phyloP scores from a whole-genome alignment of 2,113 vertebrate species.

The Poeciliopsis turrubarensis region DNA sequence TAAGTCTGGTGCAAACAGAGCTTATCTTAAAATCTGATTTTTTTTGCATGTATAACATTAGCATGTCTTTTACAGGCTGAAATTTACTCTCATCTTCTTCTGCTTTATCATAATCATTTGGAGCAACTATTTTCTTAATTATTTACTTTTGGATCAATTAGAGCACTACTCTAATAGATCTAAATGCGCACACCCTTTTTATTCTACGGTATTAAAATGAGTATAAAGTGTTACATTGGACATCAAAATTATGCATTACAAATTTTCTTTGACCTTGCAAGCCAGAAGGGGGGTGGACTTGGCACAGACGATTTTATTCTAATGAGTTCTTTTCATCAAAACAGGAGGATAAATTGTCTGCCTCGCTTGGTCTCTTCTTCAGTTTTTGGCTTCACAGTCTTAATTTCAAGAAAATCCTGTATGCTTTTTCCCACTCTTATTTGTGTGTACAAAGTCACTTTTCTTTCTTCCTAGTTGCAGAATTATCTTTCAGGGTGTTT shows the following conservation, averaged over 20 bases:
- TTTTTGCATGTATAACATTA: background rate
- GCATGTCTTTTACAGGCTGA: background rate
- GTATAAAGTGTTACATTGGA: slow-evolving; percentile 8
- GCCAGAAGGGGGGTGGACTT: background rate
- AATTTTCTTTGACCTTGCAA: slow-evolving; percentile 12
- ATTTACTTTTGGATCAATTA: background rate
- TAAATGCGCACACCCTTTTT: slow-evolving; percentile 14
- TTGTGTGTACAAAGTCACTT: slow-evolving; percentile 7
- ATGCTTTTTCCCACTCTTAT: slow-evolving; percentile 26
- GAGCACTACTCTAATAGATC: background rate
- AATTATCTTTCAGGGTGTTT: slow-evolving; percentile 23
- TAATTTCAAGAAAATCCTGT: slow-evolving; percentile 31
- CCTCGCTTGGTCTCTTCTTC: slow-evolving; percentile 27
- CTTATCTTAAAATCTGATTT: background rate
- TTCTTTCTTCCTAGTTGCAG: slow-evolving; percentile 26
- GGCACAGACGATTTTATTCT: slow-evolving; percentile 20
- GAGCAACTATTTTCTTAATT: background rate
- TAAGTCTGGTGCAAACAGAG: background rate
- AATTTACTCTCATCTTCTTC: background rate
- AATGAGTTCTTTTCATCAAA: slow-evolving; percentile 16
- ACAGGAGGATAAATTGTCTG: slow-evolving; percentile 28
- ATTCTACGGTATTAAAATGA: slow-evolving; percentile 14
- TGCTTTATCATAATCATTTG: background rate
- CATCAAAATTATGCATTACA: background rate
- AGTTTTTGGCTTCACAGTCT: slow-evolving; percentile 30